Base-by-base conservation (phyloP, 2,797 vertebrate species). In the Gephyroberyx darwinii region DNA sequence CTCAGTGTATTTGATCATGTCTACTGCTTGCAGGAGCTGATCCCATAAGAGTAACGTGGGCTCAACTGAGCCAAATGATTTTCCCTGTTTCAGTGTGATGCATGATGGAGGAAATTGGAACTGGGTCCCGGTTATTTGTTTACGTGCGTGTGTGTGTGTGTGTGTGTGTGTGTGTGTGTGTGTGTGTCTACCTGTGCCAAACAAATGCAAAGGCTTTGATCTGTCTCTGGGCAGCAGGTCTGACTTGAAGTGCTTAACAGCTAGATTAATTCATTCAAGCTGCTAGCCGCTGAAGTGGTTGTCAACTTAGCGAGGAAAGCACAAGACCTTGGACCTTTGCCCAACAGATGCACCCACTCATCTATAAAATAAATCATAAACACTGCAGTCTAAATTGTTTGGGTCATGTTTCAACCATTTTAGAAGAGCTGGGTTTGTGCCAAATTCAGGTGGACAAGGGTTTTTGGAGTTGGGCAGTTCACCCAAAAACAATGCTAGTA, bases 171-270 rank as follows among this genome's bases (percentile, higher is more conserved):
- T 67, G 41, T 10, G 12, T 55, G 43, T 63, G 41, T 58, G 16
- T 37, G 31, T 39, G 33, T 43, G 31, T 65, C 13, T 65, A 48
- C 55, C 58, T 63, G 66, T 17, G 62, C 73, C 77, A 80, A 81
- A 82, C 63, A 75, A 53, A 86, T 59, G 59, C 22, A 33, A 54
- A 58, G 5, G 61, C 81, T 76, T 75, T 74, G 61, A 74, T 78
- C 53, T 39, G 12, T 71, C 78, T 59, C 52, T 61, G 57, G 61
- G 54, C 17, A 61, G 52, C 5, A 20, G 69, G 65, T 31, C 16
- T 14, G 30, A 63, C 43, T 56, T 71, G 52, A 81, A 75, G 62
- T 47, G 17, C 26, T 37, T 71, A 64, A 41, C 54, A 70, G 69
- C 47, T 13, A 33, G 51, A 83, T 54, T 10, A 59, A 71, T 71